A percentile compares a stretch with the other conserved stretches of the same genome.
These are phyloP conservation scores for Pagetopsis macropterus DNA, from an alignment of 2,797 vertebrate species.

Conservation along the genomic window DNA sequence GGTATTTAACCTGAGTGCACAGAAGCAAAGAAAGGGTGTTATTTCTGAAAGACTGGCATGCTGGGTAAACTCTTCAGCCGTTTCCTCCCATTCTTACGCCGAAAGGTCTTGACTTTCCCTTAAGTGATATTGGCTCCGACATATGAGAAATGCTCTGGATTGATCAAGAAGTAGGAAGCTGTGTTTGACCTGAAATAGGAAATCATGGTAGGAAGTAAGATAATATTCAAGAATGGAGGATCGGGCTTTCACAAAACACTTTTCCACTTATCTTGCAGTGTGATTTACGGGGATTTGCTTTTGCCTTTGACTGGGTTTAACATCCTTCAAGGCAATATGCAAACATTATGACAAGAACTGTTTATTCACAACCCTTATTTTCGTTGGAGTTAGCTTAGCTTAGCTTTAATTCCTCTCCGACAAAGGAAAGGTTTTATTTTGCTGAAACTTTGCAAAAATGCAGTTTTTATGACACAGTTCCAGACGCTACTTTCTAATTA, in stretches of 20 bases:
- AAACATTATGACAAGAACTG: conserved; percentile 21
- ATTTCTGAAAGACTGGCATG: conserved; percentile 68
- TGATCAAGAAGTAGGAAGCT: conserved; percentile 66
- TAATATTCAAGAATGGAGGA: conserved; percentile 72
- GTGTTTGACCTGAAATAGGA: conserved; percentile 70
- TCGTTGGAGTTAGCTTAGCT: neutral
- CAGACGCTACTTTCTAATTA: conserved; percentile 44
- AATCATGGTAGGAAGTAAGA: conserved; percentile 78
- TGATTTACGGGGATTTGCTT: conserved; percentile 68
- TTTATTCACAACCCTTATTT: conserved; percentile 14
- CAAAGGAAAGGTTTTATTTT: conserved; percentile 5
- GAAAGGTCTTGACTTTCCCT: conserved; percentile 81
- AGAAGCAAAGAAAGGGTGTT: conserved; percentile 62
- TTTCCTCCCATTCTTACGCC: conserved; percentile 83
- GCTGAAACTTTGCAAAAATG: conserved; percentile 13
- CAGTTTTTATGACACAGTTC: conserved; percentile 25
- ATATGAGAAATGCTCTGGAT: conserved; percentile 47
- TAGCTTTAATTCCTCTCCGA: conserved; percentile 2
- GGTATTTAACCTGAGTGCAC: conserved; percentile 64
- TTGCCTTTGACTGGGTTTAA: conserved; percentile 22
- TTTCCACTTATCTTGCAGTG: conserved; percentile 49
- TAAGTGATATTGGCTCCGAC: conserved; percentile 71
- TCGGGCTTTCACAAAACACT: conserved; percentile 55
- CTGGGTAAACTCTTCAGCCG: conserved; percentile 72
- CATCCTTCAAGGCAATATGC: conserved; percentile 22